A percentile compares a stretch with the other conserved stretches of the same genome.
phyloP scores from a whole-genome alignment of 2,113 vertebrate genomes.

The Accipiter cooperii region DNA sequence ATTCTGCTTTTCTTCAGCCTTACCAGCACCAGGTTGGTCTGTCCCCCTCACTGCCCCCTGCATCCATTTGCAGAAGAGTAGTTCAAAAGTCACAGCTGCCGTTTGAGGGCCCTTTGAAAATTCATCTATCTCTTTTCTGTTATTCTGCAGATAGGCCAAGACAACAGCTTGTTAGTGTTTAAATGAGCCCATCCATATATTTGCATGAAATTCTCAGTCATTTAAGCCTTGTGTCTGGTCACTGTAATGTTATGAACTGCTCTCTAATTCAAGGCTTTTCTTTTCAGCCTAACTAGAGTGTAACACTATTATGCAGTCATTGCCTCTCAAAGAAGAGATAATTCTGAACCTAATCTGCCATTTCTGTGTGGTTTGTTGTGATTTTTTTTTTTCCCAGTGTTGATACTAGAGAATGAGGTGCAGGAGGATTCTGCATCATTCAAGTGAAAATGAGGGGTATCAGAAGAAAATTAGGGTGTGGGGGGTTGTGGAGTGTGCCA shows the following conservation, averaged over 20 bases:
- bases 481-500: not conserved
- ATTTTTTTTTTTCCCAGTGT: not conserved
- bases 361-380: not conserved
- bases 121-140: not conserved
- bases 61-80: not conserved
- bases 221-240: not conserved
- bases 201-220: not conserved
- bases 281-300: constrained; percentile 18
- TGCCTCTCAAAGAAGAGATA: constrained; percentile 14
- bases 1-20: not conserved
- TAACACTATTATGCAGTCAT: not conserved
- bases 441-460: not conserved
- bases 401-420: not conserved
- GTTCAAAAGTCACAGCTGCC: not conserved
- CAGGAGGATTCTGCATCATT: not conserved
- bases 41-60: not conserved
- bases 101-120: not conserved
- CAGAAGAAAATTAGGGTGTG: not conserved
- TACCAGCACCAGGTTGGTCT: not conserved
- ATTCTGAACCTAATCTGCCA: not conserved
- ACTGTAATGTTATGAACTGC: not conserved
- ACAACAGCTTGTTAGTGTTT: constrained; percentile 33
- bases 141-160: not conserved
- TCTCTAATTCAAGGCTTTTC: not conserved
- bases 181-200: constrained; percentile 12